A percentile compares a stretch with the other conserved stretches of the same genome.
Evolutionary conservation across 53 echinoderm and acorn worm species (phyloP).

Genomic region (Temnopleurus reevesii): DNA sequence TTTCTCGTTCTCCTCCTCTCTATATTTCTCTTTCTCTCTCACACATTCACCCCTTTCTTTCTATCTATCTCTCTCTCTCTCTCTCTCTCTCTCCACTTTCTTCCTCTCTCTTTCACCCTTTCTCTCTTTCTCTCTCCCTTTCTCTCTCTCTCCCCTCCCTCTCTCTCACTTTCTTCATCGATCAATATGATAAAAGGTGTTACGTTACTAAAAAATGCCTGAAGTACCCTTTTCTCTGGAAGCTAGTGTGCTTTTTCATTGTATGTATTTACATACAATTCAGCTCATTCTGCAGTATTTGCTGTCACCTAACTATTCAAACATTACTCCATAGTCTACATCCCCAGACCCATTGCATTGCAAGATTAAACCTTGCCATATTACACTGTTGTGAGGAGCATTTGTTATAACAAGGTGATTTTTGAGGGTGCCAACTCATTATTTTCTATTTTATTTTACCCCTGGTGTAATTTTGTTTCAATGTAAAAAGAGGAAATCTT

Average conservation of each 20-base stretch:
- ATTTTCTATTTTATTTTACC: too few relatives aligned
- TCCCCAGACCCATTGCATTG: neutral
- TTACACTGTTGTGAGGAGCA: too few relatives aligned
- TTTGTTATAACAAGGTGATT: too few relatives aligned
- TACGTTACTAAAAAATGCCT: neutral
- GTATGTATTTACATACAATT: slow-evolving; percentile 21
- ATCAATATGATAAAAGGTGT: neutral
- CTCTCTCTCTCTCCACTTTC: too few relatives aligned
- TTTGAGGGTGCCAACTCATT: too few relatives aligned
- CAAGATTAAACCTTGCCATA: too few relatives aligned
- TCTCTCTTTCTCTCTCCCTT: neutral
- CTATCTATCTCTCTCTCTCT: too few relatives aligned
- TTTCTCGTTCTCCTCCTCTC: neutral
- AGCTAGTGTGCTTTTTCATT: neutral
- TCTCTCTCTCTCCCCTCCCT: neutral
- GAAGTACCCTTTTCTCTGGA: neutral
- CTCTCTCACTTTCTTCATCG: neutral
- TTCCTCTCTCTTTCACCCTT: neutral
- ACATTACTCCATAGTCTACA: neutral
- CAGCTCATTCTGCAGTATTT: slow-evolving; percentile 22
- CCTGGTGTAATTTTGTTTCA: too few relatives aligned
- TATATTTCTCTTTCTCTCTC: neutral
- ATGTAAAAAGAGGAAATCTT: too few relatives aligned
- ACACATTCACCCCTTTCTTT: neutral
- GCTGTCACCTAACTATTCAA: slow-evolving; percentile 6